Conservation (phyloP, 2,113 vertebrate species). For the Cisticola juncidis region DNA sequence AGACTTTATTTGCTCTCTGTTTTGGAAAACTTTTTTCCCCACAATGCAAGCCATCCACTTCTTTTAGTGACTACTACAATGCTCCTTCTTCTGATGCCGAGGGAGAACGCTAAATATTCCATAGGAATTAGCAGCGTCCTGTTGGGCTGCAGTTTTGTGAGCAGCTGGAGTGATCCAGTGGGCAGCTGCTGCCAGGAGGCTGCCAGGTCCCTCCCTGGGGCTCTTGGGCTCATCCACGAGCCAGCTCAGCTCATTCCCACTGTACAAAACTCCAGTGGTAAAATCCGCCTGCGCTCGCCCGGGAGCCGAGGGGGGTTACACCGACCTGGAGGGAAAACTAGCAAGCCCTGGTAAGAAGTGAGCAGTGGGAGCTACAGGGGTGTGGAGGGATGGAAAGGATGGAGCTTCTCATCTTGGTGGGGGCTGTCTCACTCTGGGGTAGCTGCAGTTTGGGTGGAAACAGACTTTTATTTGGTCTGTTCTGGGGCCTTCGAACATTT, state of each 20-base stretch:
- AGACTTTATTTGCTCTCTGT: neutral
- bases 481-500: neutral
- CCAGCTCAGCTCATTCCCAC: neutral
- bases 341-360: neutral
- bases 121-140: neutral
- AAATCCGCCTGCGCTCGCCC: rapidly evolving
- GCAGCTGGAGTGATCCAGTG: neutral
- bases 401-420: neutral
- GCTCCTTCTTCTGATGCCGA: neutral
- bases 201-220: neutral
- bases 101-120: neutral
- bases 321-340: neutral
- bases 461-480: neutral
- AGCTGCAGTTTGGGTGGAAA: neutral
- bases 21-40: neutral
- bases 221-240: neutral
- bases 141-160: neutral
- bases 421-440: neutral
- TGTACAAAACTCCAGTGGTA: neutral
- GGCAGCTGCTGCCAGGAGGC: neutral
- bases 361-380: neutral
- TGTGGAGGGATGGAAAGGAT: neutral
- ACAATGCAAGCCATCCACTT: neutral
- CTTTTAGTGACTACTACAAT: neutral
- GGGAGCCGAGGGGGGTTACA: rapidly evolving